Evolutionary conservation across 2,113 vertebrate species (phyloP), one percentile per base, ranked within the genome.

Genomic region (Aix galericulata): DNA sequence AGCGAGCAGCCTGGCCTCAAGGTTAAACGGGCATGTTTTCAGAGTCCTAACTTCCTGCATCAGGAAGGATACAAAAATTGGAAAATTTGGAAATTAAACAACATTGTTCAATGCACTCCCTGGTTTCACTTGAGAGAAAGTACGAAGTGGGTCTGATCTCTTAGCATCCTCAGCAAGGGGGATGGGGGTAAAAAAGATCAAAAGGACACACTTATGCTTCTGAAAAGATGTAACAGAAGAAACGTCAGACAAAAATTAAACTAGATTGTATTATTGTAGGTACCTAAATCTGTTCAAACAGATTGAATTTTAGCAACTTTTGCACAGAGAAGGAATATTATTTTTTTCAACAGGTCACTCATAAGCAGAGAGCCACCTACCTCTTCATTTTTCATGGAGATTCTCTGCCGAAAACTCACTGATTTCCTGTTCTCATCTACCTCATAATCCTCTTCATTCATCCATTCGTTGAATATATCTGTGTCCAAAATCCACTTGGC

Each of bases 361-460:
- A 6, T 6, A 20, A 36, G 63, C 58, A 55, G 6, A 29, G n/a
- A 34, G 25, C 60, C 75, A 31, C 78, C 77, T 97, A 99, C 99
- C 99, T 99, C 99, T 81, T 99, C 99, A 36, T 99, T 99, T 40
- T 98, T 99, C 71, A 98, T 98, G 95, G 99, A 99, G 97, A 99
- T 98, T 69, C 98, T 98, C 96, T 99, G 99, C 16, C 99, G 98
- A 94, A 98, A 99, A 81, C 96, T 98, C 82, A 99, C 98, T 0
- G 98, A 97, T 90, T 99, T 99, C 97, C 98, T 99, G 97, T 98
- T 99, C 89, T 99, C 99, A 32, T 99, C 99, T 29, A 99, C 98
- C 94, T 99, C 99, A 1, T 99, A 99, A 97, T 99, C 99, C 90
- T 99, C 99, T 73, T 99, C 99, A 27, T 99, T 99, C 99, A 99